Conservation (phyloP, 2,797 vertebrate genomes). For the Pyrocephalus nanus region DNA sequence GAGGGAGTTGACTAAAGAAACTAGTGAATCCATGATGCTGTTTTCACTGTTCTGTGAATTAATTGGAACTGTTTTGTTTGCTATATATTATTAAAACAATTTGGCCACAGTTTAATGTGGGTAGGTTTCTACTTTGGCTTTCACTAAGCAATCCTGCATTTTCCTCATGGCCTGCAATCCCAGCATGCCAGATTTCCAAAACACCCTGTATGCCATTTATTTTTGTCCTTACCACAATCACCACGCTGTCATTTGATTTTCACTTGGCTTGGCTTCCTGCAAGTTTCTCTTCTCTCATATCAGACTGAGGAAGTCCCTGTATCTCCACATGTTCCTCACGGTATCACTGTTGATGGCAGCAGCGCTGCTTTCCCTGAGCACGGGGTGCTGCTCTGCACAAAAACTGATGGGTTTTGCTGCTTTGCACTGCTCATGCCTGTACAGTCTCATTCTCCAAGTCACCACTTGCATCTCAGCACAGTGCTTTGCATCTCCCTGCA, state of each 20-base stretch:
- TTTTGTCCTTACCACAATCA: neutral
- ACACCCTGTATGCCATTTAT: neutral
- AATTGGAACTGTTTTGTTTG: neutral
- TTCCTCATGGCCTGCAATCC: neutral
- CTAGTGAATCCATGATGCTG: neutral
- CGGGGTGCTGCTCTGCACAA: fast-evolving
- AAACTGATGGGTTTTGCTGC: neutral
- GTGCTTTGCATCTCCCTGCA: neutral
- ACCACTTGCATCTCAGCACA: neutral
- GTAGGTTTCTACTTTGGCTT: neutral
- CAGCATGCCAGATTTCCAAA: neutral
- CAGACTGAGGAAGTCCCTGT: neutral
- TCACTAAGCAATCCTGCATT: neutral
- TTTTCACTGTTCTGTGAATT: neutral
- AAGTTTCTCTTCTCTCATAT: neutral
- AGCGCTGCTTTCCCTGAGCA: neutral
- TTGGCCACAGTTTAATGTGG: neutral
- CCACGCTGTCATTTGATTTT: fast-evolving
- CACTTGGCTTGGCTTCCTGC: neutral
- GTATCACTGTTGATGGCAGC: neutral
- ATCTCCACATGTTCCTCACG: neutral
- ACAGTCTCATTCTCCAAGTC: neutral
- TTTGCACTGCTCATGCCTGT: neutral
- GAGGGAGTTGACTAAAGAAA: neutral
- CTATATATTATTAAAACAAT: neutral